Evolutionary conservation across 2,113 vertebrate species (phyloP), one percentile per base, ranked within the genome.

Genomic region (Crypturellus undulatus): DNA sequence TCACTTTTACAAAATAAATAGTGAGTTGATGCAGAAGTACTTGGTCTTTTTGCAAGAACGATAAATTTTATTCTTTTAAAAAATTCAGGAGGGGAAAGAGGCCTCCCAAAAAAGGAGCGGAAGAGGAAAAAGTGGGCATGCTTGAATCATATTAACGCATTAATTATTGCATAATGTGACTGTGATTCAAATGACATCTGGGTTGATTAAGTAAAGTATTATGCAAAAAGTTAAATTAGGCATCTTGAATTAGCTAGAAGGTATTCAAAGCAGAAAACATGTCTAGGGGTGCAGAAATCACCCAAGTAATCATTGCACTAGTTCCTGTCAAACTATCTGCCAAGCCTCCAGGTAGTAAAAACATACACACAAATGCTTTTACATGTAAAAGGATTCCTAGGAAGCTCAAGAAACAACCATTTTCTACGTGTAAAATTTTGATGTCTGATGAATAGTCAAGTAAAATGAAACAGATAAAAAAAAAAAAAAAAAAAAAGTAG

Each of bases 151-250:
- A 81, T 81, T 78, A 92, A 92, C 70, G 65, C 88, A 84, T 94
- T 90, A 89, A 90, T 90, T 93, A 84, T 91, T 90, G 43, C 80
- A 93, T 93, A 93, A 94, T 67, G 84, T 13, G 18, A 87, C 42
- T 25, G 84, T 84, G 91, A 93, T 32, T 84, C 24, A 95, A 94
- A 91, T 52, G 26, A 72, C 65, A 92, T 91, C 84, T 93, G 60
- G 43, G 62, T 92, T 81, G 86, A 89, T 22, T 89, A 96, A 93
- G 17, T 9, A 58, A 58, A 58, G 43, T 78, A 64, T 62, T 65
- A 85, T 32, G 63, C 71, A 87, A 87, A n/a, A 82, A 96, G 32
- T 92, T 92, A 89, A 89, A 89, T 91, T 84, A 92, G 56, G 47
- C 72, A 92, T 71, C 34, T 80, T 86, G 79, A 86, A 92, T 75